Percentiles rank a stretch among this genome's conserved stretches.
phyloP scores from a whole-genome alignment of 2,113 vertebrate species.

The Setophaga kirtlandii region DNA sequence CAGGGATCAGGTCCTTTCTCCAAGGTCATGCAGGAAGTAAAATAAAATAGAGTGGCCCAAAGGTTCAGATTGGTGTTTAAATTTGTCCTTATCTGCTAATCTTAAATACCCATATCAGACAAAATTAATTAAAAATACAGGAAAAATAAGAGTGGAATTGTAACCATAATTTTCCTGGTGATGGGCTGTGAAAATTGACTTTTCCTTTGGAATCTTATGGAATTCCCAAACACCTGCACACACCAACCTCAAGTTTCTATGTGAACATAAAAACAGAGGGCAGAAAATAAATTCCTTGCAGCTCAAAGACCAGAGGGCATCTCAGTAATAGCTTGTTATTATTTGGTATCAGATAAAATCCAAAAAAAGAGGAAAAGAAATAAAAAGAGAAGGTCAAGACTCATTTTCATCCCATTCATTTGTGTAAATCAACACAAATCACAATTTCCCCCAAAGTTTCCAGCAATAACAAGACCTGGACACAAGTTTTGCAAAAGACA shows the following conservation, averaged over 20 bases:
- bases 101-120: background rate
- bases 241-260: background rate
- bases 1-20: background rate
- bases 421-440: background rate
- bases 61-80: background rate
- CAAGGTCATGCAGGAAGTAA: background rate
- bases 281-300: background rate
- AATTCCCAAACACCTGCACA: background rate
- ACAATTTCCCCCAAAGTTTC: background rate
- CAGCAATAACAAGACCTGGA: background rate
- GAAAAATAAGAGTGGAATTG: background rate
- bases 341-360: background rate
- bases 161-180: background rate
- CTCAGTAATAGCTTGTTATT: background rate
- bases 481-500: background rate
- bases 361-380: background rate
- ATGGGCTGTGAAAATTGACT: background rate
- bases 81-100: background rate
- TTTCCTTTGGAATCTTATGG: background rate
- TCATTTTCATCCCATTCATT: background rate
- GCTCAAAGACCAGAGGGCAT: background rate
- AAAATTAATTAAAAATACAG: background rate
- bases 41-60: background rate
- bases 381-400: background rate
- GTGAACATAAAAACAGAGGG: background rate